Conservation (phyloP, 2,113 vertebrate species). For the Cochlearius cochlearius region DNA sequence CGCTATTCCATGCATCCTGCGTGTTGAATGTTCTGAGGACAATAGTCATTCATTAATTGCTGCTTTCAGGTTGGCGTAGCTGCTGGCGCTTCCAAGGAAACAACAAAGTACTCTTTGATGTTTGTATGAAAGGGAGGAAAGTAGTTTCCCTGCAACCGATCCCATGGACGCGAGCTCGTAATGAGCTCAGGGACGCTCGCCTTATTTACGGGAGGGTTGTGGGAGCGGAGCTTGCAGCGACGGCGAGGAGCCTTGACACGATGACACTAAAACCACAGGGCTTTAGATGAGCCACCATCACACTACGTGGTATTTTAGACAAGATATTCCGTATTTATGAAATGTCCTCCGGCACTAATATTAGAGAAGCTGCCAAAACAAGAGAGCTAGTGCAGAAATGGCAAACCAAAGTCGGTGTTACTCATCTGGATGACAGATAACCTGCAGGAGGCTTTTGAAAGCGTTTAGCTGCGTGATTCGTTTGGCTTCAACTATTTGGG, state of each 20-base stretch:
- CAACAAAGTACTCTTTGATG: neutral
- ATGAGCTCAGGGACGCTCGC: neutral
- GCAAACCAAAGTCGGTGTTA: accelerated
- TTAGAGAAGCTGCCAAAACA: neutral
- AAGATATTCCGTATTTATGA: neutral
- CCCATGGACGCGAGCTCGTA: neutral
- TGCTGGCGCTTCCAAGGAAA: neutral
- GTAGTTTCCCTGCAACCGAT: neutral
- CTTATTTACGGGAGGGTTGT: neutral
- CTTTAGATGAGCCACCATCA: neutral
- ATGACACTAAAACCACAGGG: neutral
- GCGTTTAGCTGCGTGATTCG: neutral
- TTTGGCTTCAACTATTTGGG: neutral
- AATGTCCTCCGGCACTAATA: accelerated
- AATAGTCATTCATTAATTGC: neutral
- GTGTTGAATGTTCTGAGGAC: neutral
- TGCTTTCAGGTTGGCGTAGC: neutral
- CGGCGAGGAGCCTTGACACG: neutral
- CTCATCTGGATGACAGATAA: neutral
- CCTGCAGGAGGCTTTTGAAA: neutral
- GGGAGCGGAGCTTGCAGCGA: neutral
- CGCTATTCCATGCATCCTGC: neutral
- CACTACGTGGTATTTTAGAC: neutral
- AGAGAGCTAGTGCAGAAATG: neutral
- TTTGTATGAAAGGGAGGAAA: neutral